Percentiles rank a stretch among this genome's conserved stretches.
These are phyloP conservation scores for Scyliorhinus canicula DNA, from an alignment of 2,797 vertebrate species.

Conservation along the genomic window DNA sequence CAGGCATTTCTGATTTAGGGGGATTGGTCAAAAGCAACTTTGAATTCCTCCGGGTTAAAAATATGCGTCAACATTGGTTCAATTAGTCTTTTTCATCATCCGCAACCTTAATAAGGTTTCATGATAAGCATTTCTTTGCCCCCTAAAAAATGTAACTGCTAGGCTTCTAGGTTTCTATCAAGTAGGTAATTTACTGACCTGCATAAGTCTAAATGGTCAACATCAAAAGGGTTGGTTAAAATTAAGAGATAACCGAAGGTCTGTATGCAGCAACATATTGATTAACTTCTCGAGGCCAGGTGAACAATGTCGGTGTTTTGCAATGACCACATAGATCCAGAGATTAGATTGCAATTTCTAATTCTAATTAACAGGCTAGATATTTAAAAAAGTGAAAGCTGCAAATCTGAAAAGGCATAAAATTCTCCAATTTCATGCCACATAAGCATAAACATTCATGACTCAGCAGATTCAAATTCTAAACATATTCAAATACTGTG, in stretches of 20 bases:
- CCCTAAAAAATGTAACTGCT: not conserved
- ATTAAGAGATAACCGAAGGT: not conserved
- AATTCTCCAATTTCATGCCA: not conserved
- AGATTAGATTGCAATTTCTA: not conserved
- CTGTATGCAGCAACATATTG: not conserved
- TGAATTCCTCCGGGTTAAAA: not conserved
- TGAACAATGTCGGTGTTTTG: not conserved
- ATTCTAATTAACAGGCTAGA: not conserved
- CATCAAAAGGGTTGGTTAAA: not conserved
- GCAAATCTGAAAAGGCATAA: not conserved
- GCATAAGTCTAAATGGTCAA: not conserved
- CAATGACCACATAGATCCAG: not conserved
- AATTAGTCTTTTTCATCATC: not conserved
- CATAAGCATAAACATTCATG: not conserved
- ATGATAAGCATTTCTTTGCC: not conserved
- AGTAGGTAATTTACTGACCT: not conserved
- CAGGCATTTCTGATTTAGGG: not conserved
- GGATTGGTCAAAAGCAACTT: no score
- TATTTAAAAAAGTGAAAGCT: not conserved
- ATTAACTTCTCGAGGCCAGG: not conserved
- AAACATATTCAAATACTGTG: not conserved
- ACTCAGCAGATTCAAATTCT: not conserved
- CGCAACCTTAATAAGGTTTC: not conserved
- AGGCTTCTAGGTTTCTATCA: not conserved
- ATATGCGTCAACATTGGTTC: not conserved